phyloP scores from a whole-genome alignment of 2,888 invertebrate genomes.

The Rhamnusium bicolor region DNA sequence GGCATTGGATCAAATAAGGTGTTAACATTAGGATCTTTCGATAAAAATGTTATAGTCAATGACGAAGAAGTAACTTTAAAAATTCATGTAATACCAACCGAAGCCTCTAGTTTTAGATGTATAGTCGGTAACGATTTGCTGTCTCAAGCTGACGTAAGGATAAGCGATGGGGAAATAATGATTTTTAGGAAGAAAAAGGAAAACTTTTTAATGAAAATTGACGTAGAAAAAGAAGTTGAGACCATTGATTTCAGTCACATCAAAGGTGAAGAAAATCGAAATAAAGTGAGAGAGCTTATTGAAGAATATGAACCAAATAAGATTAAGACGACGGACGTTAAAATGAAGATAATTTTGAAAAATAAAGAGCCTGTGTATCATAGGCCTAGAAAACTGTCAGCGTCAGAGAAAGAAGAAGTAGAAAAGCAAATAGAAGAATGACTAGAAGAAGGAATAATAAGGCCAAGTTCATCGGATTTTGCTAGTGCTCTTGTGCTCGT shows the following conservation, averaged over 20 bases:
- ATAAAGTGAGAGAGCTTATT: conserved; percentile 19
- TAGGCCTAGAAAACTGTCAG: conserved; percentile 49
- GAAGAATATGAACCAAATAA: conserved; percentile 28
- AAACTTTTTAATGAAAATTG: conserved; percentile 15
- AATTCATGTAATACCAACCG: conserved; percentile 17
- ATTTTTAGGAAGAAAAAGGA: conserved; percentile 3
- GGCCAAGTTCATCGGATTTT: conserved; percentile 52
- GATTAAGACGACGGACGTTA: conserved; percentile 24
- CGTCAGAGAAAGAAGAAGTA: conserved; percentile 46
- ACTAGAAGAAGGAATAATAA: conserved; percentile 48
- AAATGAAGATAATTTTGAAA: conserved; percentile 41
- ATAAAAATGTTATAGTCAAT: conserved; percentile 13
- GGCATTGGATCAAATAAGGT: conserved; percentile 30
- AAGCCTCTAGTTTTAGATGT: conserved; percentile 5
- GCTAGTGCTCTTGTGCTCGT: conserved; percentile 52
- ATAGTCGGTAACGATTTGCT: conserved; percentile 18
- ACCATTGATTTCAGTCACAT: neutral
- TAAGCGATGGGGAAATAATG: conserved; percentile 14
- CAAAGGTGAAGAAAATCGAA: neutral
- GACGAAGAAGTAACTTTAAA: conserved; percentile 13
- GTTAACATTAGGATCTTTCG: conserved; percentile 17
- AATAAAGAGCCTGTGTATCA: conserved; percentile 45
- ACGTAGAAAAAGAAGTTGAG: neutral
- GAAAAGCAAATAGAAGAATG: conserved; percentile 46
- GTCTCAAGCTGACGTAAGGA: conserved; percentile 1